phyloP scores from a whole-genome alignment of 2,113 vertebrate genomes.

The Sinocyclocheilus anshuiensis region DNA sequence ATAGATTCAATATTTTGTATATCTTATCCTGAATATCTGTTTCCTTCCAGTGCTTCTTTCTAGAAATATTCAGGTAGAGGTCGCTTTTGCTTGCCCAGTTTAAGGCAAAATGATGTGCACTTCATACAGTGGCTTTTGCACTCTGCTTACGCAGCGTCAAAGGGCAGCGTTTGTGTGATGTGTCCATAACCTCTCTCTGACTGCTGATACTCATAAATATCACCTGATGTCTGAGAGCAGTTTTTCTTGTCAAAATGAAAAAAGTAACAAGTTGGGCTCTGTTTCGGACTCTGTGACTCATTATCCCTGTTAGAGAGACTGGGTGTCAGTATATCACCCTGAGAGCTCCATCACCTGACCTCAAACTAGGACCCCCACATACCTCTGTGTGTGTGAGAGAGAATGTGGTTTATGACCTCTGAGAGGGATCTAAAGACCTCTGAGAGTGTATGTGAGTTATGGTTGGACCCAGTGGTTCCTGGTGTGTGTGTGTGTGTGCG shows the following conservation, averaged over 20 bases:
- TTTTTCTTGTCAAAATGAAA: slow-evolving; percentile 72
- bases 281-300: slow-evolving; percentile 74
- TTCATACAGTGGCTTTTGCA: neutral
- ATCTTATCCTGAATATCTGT: neutral
- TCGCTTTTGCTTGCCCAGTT: neutral
- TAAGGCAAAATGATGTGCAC: neutral
- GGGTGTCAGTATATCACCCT: slow-evolving; percentile 64
- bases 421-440: slow-evolving; percentile 48
- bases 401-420: slow-evolving; percentile 44
- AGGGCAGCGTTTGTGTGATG: slow-evolving; percentile 61
- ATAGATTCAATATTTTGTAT: too few relatives aligned
- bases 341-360: slow-evolving; percentile 58
- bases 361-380: slow-evolving; percentile 47
- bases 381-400: slow-evolving; percentile 49
- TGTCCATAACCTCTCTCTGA: slow-evolving; percentile 74
- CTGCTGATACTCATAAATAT: slow-evolving; percentile 76
- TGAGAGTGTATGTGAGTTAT: slow-evolving; percentile 49
- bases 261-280: slow-evolving; percentile 72
- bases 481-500: neutral
- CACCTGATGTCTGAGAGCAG: slow-evolving; percentile 69
- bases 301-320: slow-evolving; percentile 68
- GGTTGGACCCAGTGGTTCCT: slow-evolving; percentile 39
- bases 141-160: neutral
- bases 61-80: neutral
- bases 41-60: neutral